Evolutionary conservation across 2,888 invertebrate species (phyloP), one percentile per base, ranked within the genome.

Genomic region (Dolichopus griseipennis): DNA sequence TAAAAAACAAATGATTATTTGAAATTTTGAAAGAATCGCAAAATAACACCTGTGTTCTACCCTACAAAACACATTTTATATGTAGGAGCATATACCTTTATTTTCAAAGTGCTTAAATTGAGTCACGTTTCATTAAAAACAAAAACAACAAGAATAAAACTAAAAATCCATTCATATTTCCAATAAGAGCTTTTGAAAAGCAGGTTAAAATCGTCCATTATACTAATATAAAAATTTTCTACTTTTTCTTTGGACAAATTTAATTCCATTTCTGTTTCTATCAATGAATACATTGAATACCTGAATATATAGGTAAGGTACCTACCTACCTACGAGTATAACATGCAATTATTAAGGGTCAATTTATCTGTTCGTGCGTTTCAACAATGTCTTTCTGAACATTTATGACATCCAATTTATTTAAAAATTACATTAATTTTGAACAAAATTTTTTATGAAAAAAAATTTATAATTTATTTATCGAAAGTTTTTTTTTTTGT

Each of bases 401-500:
- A 52, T 52, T 52, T 52, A 52, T 52, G 52, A 52, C 52, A 52
- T 52, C 12, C 52, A 52, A 52, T 52, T 52, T 52, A 52, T 52
- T 12, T 18, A 1, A 52, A 52, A 27, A 27, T 27, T 27, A 27
- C 27, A 27, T 27, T 27, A 27, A 27, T 27, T 27, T 27, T 27
- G 3, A 27, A n/a, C n/a, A n/a, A n/a, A n/a, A n/a, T n/a, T n/a
- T n/a, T 27, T 27, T 27, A 27, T 27, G 27, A 27, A 27, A 27
- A 2, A 27, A 27, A 27, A 27, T 27, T 27, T n/a, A n/a, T n/a
- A n/a, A n/a, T n/a, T 27, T 27, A 5, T 27, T 27, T n/a, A 27
- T 4, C 3, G 27, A 27, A 27, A 27, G 5, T 27, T 2, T 27
- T 27, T 27, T 27, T 27, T 5, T 27, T n/a, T n/a, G n/a, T n/a